Evolutionary conservation across 1,140 invertebrate genomes (phyloP), one percentile per base, ranked within the genome.

Genomic region (Camponotus vicinus): DNA sequence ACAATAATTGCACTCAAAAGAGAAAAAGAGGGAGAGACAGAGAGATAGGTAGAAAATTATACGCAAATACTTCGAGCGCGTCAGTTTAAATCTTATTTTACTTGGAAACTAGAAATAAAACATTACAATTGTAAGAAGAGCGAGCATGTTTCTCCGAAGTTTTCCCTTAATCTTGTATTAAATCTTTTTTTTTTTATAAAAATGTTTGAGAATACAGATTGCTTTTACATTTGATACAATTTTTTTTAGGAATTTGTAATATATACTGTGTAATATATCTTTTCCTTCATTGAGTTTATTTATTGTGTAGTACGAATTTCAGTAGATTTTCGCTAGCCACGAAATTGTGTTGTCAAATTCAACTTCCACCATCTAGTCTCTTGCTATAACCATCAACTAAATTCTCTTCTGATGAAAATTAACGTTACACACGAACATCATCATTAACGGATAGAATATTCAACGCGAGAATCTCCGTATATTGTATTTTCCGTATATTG

Each of bases 1-100:
- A 63, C 55, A 61, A 83, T 75, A 83, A 83, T 83, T 40, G 27
- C 42, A 75, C 49, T 45, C 27, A 5, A 75, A 52, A 49, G 45
- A 49, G 13, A 52, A 18, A 52, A 5, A 49, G 49, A 18, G 15
- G 18, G 6, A 52, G 15, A 52, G 4, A 21, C 21, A 49, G 13
- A 49, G 45, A 49, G 3, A 13, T 15, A 52, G 3, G 1, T 18
- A 49, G 11, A 49, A 13, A 15, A 73, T 27, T 73, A 59, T 61
- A 37, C 67, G 55, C 69, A 61, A 82, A 82, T 59, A 75, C 15
- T 59, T 71, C 27, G 7, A 61, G 15, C 37, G 13, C 9, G 8
- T 5, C 67, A 45, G 21, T 8, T 73, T 18, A 45, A 73, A 82
- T 83, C 42, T 75, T n/a, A 34, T 63, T 45, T 80, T 9, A 8